These are phyloP conservation scores for Ciconia boyciana DNA, from an alignment of 2,113 vertebrate species.

Conservation along the genomic window DNA sequence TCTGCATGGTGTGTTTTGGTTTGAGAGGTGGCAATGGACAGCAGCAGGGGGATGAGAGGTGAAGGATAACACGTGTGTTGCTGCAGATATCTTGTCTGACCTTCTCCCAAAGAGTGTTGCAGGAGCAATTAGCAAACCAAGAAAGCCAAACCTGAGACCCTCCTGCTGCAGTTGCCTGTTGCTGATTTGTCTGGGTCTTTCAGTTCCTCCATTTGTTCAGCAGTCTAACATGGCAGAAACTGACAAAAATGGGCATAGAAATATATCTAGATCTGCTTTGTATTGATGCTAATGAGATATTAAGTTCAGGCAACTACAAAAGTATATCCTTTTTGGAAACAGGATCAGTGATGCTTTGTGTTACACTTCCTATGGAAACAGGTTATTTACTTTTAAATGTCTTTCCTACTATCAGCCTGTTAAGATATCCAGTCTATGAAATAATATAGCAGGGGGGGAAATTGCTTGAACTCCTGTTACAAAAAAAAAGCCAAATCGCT, in stretches of 20 bases:
- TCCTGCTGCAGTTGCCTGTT: not conserved
- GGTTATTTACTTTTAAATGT: not conserved
- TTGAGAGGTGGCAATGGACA: not conserved
- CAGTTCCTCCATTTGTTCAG: not conserved
- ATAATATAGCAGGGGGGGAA: not conserved
- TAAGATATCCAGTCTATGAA: not conserved
- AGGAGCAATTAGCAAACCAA: not conserved
- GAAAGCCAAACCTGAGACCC: not conserved
- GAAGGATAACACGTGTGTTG: not conserved
- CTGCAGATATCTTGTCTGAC: not conserved
- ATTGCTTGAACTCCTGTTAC: not conserved
- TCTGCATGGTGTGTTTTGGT: not conserved
- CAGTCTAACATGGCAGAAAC: not conserved
- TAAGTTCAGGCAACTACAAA: not conserved
- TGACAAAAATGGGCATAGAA: not conserved
- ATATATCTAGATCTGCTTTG: not conserved
- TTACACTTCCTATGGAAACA: not conserved
- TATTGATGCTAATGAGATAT: not conserved
- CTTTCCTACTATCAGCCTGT: not conserved
- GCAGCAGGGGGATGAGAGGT: rapidly evolving
- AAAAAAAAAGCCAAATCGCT: not conserved
- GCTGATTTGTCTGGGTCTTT: not conserved
- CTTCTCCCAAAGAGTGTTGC: not conserved
- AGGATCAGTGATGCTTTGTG: not conserved
- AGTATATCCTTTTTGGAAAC: not conserved